These are phyloP conservation scores for Capitulum mitella DNA, from an alignment of 2,888 invertebrate species.

Conservation along the genomic window DNA sequence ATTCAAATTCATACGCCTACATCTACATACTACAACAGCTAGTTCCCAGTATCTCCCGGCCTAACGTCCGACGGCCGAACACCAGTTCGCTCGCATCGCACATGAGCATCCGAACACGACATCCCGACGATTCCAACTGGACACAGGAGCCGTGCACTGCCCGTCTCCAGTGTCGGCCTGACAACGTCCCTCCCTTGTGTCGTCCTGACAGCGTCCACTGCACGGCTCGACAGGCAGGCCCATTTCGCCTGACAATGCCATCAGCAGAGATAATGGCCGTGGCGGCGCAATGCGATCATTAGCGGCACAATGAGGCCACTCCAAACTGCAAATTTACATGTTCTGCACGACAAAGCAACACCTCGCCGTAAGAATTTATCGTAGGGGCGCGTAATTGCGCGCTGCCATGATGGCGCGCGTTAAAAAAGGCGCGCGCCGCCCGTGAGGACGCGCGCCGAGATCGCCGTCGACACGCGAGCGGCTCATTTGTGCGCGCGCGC, in stretches of 20 bases:
- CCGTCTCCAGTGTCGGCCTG: too few species aligned
- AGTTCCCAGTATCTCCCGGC: too few species aligned
- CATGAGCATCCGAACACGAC: too few species aligned
- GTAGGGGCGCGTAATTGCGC: neutral
- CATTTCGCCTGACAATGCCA: neutral
- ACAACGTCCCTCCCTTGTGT: too few species aligned
- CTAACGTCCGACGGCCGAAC: too few species aligned
- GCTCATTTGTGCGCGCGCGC: neutral
- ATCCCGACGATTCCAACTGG: too few species aligned
- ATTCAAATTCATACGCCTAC: too few species aligned
- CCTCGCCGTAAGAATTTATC: neutral
- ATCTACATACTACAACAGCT: too few species aligned
- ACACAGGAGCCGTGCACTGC: too few species aligned
- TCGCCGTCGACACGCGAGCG: neutral
- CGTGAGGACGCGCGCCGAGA: neutral
- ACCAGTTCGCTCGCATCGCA: too few species aligned
- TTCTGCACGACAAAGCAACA: neutral
- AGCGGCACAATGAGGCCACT: neutral
- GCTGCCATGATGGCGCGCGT: constrained; percentile 11
- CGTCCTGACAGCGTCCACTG: too few species aligned
- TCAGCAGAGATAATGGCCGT: neutral
- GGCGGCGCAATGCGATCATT: neutral
- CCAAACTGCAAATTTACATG: neutral
- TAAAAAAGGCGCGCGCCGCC: neutral
- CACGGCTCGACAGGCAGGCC: too few species aligned